Conservation (phyloP, 2,797 vertebrate genomes). For the Linurgus olivaceus region DNA sequence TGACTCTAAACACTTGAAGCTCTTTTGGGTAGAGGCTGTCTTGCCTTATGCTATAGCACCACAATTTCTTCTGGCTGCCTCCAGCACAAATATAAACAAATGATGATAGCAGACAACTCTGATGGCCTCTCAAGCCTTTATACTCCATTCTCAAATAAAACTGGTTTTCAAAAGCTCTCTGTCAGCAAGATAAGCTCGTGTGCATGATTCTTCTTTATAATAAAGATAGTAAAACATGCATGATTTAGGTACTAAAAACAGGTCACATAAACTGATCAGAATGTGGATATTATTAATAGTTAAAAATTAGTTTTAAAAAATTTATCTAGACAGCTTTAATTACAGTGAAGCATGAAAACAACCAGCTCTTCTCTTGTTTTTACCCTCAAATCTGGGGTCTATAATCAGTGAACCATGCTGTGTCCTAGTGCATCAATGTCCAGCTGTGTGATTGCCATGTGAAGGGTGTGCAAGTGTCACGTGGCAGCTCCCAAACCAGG, state of each 20-base stretch:
- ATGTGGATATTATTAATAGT: not conserved
- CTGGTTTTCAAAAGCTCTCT: not conserved
- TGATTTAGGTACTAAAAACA: not conserved
- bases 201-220: not conserved
- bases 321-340: not conserved
- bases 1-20: not conserved
- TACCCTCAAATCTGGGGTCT: not conserved
- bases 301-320: not conserved
- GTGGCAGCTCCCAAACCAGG: not conserved
- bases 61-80: not conserved
- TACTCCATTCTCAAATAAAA: not conserved
- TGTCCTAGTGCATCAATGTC: not conserved
- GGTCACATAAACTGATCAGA: not conserved
- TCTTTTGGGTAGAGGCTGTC: not conserved
- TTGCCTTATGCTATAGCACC: not conserved
- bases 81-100: not conserved
- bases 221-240: not conserved
- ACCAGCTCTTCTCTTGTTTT: not conserved
- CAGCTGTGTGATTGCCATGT: not conserved
- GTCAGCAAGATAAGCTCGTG: not conserved
- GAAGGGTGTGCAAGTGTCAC: not conserved
- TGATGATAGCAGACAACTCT: not conserved
- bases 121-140: not conserved
- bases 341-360: not conserved
- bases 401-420: rapidly evolving